phyloP scores from a whole-genome alignment of 1,140 invertebrate genomes.

The Nylanderia fulva region DNA sequence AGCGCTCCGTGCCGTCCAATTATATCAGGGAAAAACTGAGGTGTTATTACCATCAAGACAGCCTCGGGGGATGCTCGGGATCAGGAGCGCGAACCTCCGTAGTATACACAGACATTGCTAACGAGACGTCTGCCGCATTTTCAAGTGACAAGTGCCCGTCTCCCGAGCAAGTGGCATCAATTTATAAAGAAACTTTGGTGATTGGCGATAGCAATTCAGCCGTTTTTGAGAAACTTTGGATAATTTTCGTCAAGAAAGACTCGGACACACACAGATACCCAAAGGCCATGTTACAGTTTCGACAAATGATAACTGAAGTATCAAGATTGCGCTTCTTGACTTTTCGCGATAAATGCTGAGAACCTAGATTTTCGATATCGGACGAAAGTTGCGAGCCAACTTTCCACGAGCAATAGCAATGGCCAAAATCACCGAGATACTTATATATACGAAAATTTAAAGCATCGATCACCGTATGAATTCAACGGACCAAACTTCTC shows the following conservation, averaged over 20 bases:
- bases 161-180: conserved; percentile 36
- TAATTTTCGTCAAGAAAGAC: conserved; percentile 18
- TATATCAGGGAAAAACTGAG: conserved; percentile 36
- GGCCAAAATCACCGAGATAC: conserved; percentile 13
- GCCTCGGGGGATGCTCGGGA: conserved; percentile 1
- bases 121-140: conserved; percentile 54
- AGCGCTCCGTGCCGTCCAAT: conserved; percentile 50
- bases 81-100: not conserved
- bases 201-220: conserved; percentile 51
- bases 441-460: conserved; percentile 57
- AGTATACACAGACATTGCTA: conserved; percentile 12
- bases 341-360: conserved; percentile 50
- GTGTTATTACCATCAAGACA: conserved; percentile 34
- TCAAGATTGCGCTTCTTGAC: conserved; percentile 43
- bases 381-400: conserved; percentile 52
- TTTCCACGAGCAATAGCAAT: conserved; percentile 27
- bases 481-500: conserved; percentile 27
- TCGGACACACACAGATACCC: not conserved
- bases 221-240: conserved; percentile 43
- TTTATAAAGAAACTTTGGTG: conserved; percentile 47
- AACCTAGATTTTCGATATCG: conserved; percentile 58
- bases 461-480: conserved; percentile 50
- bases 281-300: conserved; percentile 38
- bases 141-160: conserved; percentile 43
- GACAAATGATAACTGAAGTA: conserved; percentile 49